Conservation (phyloP, 53 echinoderm and acorn worm genomes). For the Patiria pectinifera region DNA sequence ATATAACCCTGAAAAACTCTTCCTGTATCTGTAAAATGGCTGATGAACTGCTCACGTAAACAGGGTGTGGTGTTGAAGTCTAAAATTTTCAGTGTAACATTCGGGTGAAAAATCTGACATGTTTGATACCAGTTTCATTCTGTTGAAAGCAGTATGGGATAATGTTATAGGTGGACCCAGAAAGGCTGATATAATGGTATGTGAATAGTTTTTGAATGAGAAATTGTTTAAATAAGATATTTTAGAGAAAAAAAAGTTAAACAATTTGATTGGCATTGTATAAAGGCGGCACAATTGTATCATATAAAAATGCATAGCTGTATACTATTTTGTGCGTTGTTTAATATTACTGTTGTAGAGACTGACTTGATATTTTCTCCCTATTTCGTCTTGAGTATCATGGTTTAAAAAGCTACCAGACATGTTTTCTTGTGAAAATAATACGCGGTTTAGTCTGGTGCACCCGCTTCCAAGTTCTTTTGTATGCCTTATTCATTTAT, state of each 20-base stretch:
- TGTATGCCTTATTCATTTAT: constrained; percentile 46
- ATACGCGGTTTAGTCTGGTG: constrained; percentile 54
- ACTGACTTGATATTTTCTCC: neutral
- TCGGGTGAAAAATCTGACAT: neutral
- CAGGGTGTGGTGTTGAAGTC: no score
- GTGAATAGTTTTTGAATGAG: constrained; percentile 64
- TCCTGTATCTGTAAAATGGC: neutral
- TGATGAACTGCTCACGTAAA: no score
- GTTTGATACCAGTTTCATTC: neutral
- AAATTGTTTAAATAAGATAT: constrained; percentile 58
- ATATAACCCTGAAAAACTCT: neutral
- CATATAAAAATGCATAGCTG: constrained; percentile 61
- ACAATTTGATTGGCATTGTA: constrained; percentile 51
- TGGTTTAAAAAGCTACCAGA: constrained; percentile 30
- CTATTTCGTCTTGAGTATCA: constrained; percentile 20
- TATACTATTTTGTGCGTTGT: constrained; percentile 64
- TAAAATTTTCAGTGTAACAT: no score
- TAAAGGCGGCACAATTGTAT: constrained; percentile 65
- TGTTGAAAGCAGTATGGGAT: neutral
- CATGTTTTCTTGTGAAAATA: neutral
- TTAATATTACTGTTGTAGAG: constrained; percentile 62
- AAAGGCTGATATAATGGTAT: constrained; percentile 40
- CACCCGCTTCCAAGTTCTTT: constrained; percentile 29
- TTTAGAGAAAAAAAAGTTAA: constrained; percentile 47
- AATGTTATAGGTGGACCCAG: constrained; percentile 7